Conservation (phyloP, 2,113 vertebrate species). For the Varanus salvator region DNA sequence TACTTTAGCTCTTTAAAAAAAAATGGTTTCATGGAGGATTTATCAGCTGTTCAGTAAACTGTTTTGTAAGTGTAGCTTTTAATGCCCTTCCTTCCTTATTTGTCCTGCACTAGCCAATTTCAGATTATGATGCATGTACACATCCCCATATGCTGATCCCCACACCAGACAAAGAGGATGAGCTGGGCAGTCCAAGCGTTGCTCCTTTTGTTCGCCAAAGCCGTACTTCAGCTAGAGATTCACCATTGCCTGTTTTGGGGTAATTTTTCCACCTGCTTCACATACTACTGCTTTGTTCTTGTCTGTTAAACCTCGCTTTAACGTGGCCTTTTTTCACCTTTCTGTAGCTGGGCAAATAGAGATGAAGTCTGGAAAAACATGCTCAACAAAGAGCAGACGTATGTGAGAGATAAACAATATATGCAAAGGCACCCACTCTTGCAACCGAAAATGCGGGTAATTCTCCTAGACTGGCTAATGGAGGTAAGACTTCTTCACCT, state of each 20-base stretch:
- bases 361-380: constrained; percentile 96
- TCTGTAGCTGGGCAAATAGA: constrained; percentile 90
- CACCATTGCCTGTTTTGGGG: constrained; percentile 89
- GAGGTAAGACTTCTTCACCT: constrained; percentile 82
- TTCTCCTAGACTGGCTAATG: constrained; percentile 98
- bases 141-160: constrained; percentile 85
- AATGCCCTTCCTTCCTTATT: neutral
- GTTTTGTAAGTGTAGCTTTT: neutral
- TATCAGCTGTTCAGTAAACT: neutral
- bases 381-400: constrained; percentile 88
- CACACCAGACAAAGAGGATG: constrained; percentile 84
- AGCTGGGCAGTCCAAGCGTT: constrained; percentile 52
- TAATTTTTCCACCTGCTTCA: constrained; percentile 67
- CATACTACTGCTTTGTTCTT: neutral
- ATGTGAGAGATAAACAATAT: constrained; percentile 84
- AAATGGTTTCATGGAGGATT: neutral
- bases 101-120: constrained; percentile 71
- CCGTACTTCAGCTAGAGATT: constrained; percentile 78
- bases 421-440: constrained; percentile 92
- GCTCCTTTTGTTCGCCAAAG: constrained; percentile 37
- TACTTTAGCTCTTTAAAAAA: neutral
- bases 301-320: neutral
- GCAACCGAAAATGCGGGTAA: constrained; percentile 92
- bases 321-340: constrained; percentile 4
- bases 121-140: constrained; percentile 58